These are phyloP conservation scores for Volucella bombylans DNA, from an alignment of 2,888 invertebrate species.

Conservation along the genomic window DNA sequence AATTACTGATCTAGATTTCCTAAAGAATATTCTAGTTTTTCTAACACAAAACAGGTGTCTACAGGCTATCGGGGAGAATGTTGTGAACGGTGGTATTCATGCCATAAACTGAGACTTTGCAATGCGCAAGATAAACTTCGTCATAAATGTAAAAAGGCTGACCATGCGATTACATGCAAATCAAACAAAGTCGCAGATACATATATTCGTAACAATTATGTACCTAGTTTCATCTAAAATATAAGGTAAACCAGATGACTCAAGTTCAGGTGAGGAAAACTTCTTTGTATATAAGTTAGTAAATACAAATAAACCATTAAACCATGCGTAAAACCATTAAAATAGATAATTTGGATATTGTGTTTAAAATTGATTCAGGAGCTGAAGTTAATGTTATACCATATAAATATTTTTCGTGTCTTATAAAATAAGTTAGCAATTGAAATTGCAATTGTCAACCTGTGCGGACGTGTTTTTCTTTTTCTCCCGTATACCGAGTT, in stretches of 20 bases:
- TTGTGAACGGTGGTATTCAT: constrained; percentile 19
- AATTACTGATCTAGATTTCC: no score
- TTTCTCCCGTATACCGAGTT: no score
- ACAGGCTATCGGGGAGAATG: constrained; percentile 10
- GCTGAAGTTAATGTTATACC: constrained; percentile 16
- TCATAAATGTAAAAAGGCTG: constrained; percentile 15
- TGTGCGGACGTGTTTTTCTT: no score
- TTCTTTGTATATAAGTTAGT: constrained; percentile 17
- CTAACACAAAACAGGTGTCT: constrained; percentile 9
- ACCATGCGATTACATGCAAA: no score
- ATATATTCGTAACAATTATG: no score
- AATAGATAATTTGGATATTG: constrained; percentile 2
- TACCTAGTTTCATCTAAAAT: no score
- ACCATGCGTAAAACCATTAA: constrained; percentile 19
- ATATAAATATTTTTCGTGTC: neutral
- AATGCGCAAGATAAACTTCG: neutral
- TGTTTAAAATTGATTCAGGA: constrained; percentile 23
- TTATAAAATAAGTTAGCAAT: no score
- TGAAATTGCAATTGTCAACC: no score
- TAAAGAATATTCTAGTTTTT: constrained; percentile 5
- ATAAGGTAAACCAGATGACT: no score
- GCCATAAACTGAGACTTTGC: neutral
- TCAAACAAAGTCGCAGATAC: no score
- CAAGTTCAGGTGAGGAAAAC: constrained; percentile 18
- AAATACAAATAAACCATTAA: constrained; percentile 2